Conservation (phyloP, 2,113 vertebrate genomes). For the Ceuthmochares aereus region DNA sequence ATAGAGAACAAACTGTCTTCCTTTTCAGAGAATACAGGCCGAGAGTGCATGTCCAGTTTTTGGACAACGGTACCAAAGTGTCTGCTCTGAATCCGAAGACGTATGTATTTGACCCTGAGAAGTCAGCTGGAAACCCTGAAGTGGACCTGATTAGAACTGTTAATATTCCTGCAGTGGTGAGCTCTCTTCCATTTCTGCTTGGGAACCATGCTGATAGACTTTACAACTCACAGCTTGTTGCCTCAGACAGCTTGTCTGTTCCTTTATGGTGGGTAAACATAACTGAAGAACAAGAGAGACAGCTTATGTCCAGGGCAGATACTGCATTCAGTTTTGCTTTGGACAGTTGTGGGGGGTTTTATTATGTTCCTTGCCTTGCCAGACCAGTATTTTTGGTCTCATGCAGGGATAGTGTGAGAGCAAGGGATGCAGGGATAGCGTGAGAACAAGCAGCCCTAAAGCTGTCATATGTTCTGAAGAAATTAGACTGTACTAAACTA, state of each 20-base stretch:
- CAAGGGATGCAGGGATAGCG: not conserved
- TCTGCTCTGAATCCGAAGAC: conserved; percentile 89
- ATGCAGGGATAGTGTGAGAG: not conserved
- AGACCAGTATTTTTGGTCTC: not conserved
- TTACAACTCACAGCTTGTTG: not conserved
- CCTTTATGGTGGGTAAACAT: not conserved
- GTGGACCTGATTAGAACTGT: conserved; percentile 89
- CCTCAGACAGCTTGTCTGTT: not conserved
- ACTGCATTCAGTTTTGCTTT: not conserved
- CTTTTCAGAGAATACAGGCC: conserved; percentile 87
- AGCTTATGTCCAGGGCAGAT: not conserved
- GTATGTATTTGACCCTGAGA: conserved; percentile 86
- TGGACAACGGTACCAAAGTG: conserved; percentile 89
- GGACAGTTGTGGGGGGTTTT: not conserved
- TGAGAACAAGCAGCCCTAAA: not conserved
- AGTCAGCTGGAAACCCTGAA: conserved; percentile 87
- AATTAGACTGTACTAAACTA: not conserved
- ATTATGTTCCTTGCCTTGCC: not conserved
- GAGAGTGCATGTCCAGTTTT: conserved; percentile 85
- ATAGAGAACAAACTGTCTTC: not conserved
- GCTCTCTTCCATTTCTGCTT: conserved; percentile 16
- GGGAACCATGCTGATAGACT: not conserved
- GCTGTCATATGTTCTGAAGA: not conserved
- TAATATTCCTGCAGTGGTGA: conserved; percentile 93
- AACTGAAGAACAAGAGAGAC: not conserved